These are phyloP conservation scores for Hypocryptadius cinnamomeus DNA, from an alignment of 2,113 vertebrate genomes.

Conservation along the genomic window DNA sequence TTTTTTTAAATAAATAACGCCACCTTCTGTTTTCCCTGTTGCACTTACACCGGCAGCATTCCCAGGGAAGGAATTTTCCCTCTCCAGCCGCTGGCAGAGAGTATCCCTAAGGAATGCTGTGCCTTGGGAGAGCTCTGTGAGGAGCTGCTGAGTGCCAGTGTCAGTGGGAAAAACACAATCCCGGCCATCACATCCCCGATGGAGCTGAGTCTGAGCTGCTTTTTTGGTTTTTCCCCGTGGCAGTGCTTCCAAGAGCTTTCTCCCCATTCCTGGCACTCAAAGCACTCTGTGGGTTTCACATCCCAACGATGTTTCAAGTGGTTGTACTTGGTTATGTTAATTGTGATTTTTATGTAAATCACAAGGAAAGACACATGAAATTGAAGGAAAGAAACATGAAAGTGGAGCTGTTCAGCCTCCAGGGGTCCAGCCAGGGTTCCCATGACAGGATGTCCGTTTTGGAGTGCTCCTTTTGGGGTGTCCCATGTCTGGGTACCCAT, in stretches of 20 bases:
- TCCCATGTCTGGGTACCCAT: not conserved
- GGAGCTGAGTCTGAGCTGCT: not conserved
- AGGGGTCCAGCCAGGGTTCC: not conserved
- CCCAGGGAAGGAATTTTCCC: not conserved
- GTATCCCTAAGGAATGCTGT: not conserved
- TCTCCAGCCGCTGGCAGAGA: not conserved
- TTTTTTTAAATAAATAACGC: not conserved
- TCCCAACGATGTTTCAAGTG: accelerated
- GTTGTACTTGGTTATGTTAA: accelerated
- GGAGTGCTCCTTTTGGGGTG: not conserved
- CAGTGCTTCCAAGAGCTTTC: not conserved
- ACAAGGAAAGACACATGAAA: not conserved
- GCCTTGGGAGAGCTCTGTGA: not conserved
- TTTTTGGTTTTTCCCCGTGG: not conserved
- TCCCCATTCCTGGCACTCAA: accelerated
- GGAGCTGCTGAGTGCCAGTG: accelerated
- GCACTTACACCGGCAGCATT: not conserved
- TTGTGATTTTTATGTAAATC: not conserved
- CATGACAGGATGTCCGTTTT: not conserved
- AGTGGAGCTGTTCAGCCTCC: not conserved
- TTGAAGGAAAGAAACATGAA: not conserved
- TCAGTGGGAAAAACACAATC: not conserved
- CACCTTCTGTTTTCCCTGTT: not conserved
- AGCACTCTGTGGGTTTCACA: accelerated
- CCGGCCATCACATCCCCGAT: not conserved